Percentiles rank a stretch among this genome's conserved stretches.
phyloP scores from a whole-genome alignment of 2,888 invertebrate genomes.

The Lasioglossum villosulum region DNA sequence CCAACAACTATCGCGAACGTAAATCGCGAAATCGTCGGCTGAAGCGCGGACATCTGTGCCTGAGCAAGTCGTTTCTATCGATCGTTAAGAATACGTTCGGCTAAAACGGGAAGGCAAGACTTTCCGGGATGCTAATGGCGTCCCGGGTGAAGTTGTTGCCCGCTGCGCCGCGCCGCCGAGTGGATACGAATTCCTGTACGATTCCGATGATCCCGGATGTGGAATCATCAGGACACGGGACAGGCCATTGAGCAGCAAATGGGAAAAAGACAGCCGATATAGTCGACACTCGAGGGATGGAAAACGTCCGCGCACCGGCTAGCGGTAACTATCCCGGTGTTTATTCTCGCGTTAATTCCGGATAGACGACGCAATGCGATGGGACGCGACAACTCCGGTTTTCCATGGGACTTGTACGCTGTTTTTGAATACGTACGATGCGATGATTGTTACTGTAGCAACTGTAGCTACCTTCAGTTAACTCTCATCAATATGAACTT shows the following conservation, averaged over 20 bases:
- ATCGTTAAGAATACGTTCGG: constrained; percentile 7
- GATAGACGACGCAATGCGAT: neutral
- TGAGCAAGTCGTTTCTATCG: neutral
- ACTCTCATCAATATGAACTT: no score
- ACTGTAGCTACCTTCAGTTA: no score
- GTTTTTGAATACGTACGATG: neutral
- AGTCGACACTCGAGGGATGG: constrained; percentile 19
- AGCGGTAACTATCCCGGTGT: constrained; percentile 15
- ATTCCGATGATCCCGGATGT: constrained; percentile 25
- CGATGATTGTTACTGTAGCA: neutral
- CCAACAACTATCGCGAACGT: neutral
- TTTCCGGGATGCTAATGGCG: constrained; percentile 25
- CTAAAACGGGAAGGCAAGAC: neutral
- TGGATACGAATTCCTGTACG: constrained; percentile 35
- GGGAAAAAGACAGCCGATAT: neutral
- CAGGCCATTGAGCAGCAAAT: neutral
- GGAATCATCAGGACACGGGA: constrained; percentile 31
- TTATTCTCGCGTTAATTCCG: constrained; percentile 37
- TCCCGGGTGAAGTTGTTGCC: constrained; percentile 29
- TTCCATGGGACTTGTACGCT: neutral
- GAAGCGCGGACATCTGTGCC: neutral
- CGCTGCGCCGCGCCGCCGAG: neutral
- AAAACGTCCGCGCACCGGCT: constrained; percentile 27
- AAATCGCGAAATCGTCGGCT: constrained; percentile 24
- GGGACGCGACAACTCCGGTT: neutral